Conservation (phyloP, 2,888 invertebrate genomes). For the Limnephilus lunatus region DNA sequence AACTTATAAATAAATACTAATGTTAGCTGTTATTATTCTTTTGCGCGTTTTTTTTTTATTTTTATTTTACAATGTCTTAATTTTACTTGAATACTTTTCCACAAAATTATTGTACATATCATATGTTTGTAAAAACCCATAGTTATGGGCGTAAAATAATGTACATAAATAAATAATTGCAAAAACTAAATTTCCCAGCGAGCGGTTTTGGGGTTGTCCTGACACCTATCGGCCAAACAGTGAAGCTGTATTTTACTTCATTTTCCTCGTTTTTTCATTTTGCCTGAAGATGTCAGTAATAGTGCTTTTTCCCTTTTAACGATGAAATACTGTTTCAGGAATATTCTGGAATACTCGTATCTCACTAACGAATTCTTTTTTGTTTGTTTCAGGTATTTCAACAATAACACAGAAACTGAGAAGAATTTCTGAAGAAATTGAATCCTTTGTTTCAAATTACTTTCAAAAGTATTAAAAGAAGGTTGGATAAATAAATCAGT, state of each 20-base stretch:
- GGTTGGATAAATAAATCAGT: neutral
- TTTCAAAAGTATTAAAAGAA: neutral
- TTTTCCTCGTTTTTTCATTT: neutral
- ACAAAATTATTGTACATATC: too few relatives aligned
- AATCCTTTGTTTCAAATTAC: neutral
- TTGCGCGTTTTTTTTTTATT: too few relatives aligned
- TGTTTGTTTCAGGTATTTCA: slow-evolving; percentile 21
- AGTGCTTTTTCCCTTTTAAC: neutral
- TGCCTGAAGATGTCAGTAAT: slow-evolving; percentile 16
- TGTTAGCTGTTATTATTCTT: too few relatives aligned
- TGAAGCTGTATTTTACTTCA: neutral
- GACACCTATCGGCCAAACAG: neutral
- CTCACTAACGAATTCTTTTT: neutral
- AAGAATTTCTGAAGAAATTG: neutral
- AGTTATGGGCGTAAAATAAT: too few relatives aligned
- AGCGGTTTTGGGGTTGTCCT: neutral
- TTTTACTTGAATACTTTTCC: too few relatives aligned
- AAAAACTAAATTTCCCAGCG: neutral
- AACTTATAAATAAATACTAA: too few relatives aligned
- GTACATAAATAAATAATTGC: neutral
- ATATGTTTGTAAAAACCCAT: too few relatives aligned
- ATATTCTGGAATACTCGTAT: neutral
- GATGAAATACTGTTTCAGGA: neutral
- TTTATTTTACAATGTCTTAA: too few relatives aligned
- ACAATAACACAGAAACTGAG: neutral